Evolutionary conservation across 2,113 vertebrate genomes (phyloP), one percentile per base, ranked within the genome.

Genomic region (Oncorhynchus nerka): DNA sequence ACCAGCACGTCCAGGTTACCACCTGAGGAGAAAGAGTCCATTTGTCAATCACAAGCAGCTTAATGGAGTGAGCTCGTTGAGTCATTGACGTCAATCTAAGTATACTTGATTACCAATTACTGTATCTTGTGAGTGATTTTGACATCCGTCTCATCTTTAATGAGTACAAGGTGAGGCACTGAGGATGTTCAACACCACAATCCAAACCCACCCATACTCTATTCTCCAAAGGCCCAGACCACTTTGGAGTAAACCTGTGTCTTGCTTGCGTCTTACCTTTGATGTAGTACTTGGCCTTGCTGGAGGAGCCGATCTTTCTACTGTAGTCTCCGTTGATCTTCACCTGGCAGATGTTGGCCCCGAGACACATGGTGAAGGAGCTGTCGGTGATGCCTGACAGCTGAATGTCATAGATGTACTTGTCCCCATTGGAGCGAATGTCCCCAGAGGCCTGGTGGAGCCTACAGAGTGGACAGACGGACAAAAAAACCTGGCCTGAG

Each of bases 341-440:
- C 64, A 96, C 91, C 85, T 99, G 98, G 84, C 98, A 99, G 85
- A 99, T 93, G 74, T 89, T 98, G 74, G 98, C 95, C 0, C 95
- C 96, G 0, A 87, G 15, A 61, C 98, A 99, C 0, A 70, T 77
- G 0, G 81, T 15, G 51, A 92, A 80, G 0, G 92, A 92, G 28
- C 89, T 86, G 85, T 94, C 90, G 7, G 84, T 94, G 84, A 97
- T 95, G 75, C 96, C 94, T 0, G 97, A 97, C 71, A 99, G 90
- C 72, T 97, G 97, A 87, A 99, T 97, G 85, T 98, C 93, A 81
- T 99, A 99, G 5, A 93, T 69, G 59, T 99, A 99, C 67, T 67
- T 80, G 90, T 99, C 97, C 0, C 96, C 95, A 0, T 97, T 98
- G 19, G 92, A 9, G 1, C 97, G 91, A 68, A 94, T 92, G 85